Base-by-base conservation (phyloP, 2,888 invertebrate species). In the Dichetophora obliterata region DNA sequence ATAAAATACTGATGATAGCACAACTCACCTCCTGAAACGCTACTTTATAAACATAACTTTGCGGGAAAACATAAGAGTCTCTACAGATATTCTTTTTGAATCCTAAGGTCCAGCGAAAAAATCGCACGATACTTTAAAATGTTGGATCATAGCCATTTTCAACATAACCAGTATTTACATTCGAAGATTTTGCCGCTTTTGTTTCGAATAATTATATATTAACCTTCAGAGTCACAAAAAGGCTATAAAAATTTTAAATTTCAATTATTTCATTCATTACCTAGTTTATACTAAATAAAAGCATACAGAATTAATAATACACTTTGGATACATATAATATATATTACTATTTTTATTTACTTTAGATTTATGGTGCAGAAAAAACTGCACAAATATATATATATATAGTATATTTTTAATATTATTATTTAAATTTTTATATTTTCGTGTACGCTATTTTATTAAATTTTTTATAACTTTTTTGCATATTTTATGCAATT, bases 311-410 rank as follows among this genome's bases (percentile, higher is more conserved):
- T n/a, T n/a, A 68, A 68, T 27, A 22, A 48, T 2, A 68, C 9
- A 68, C 19, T 16, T 48, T 68, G 11, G 11, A 61, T 24, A 48
- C 61, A 43, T 74, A 19, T 61, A 61, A 61, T 61, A 66, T 74
- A 43, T 74, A 43, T 34, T 65, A 37, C 65, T 11, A 37, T 65
- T 72, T 74, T 52, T 52, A 71, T 73, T 75, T 61, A 75, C 66
- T 68, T 27, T 75, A 71, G 34, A 72, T 75, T 75, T 75, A 78
- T 70, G 37, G 75, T 73, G 75, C 78, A 78, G 78, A 75, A 75
- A 63, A 78, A 70, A 75, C 75, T 75, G 68, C 71, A 70, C 68
- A 73, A 37, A 54, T 75, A 73, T 77, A 34, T 50, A 68, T 31
- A 59, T 70, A 19, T 59, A 54, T 68, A 48, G 31, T 73, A 66